These are phyloP conservation scores for Cryptotermes secundus DNA, from an alignment of 1,140 invertebrate genomes.

Conservation along the genomic window DNA sequence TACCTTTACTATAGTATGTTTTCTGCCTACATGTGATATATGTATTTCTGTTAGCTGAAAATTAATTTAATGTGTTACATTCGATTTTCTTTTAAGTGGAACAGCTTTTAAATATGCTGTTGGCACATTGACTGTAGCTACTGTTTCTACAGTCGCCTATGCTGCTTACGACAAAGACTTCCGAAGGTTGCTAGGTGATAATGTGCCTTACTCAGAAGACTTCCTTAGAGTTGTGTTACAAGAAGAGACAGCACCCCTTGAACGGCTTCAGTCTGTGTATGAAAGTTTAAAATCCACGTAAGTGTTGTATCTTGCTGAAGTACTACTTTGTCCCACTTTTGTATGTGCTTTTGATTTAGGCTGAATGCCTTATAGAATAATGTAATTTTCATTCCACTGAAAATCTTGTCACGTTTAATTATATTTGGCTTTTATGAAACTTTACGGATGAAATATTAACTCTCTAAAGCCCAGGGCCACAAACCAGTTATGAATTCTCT, in stretches of 20 bases:
- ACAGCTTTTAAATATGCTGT: constrained; percentile 35
- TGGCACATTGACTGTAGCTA: constrained; percentile 53
- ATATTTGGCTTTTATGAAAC: too few species aligned
- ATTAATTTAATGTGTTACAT: background rate
- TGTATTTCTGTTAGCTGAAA: too few species aligned
- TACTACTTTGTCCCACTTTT: background rate
- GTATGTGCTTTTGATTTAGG: background rate
- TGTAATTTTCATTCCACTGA: too few species aligned
- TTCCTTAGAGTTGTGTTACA: constrained; percentile 65
- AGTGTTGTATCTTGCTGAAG: background rate
- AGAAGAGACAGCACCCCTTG: constrained; percentile 60
- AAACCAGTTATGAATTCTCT: too few species aligned
- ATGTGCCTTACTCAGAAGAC: constrained; percentile 65
- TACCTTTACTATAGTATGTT: too few species aligned
- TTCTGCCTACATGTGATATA: too few species aligned
- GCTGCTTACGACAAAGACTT: constrained; percentile 69
- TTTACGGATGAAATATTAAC: too few species aligned
- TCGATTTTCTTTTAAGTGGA: background rate
- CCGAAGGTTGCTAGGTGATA: constrained; percentile 61
- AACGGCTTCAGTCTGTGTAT: constrained; percentile 41
- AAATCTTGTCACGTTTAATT: too few species aligned
- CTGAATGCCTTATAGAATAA: too few species aligned
- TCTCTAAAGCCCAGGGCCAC: too few species aligned
- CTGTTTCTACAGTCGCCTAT: constrained; percentile 52
- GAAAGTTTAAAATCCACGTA: background rate